Base-by-base conservation (phyloP, 2,888 invertebrate genomes). In the Synergus japonicus region DNA sequence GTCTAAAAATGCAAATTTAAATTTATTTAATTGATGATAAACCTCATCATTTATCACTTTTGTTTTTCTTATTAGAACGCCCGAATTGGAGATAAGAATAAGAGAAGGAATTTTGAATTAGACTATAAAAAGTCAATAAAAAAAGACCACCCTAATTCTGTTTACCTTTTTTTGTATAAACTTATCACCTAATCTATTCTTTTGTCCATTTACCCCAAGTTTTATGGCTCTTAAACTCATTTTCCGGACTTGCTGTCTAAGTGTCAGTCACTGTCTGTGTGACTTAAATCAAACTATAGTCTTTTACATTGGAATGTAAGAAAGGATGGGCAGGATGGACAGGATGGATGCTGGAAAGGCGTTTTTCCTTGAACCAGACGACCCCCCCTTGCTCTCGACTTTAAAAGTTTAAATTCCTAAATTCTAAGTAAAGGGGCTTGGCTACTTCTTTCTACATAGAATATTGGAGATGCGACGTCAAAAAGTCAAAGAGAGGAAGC, bases 401-500 rank as follows among this genome's bases (percentile, higher is more conserved):
- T 29, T 29, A 12, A 60, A 22, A 60, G 22, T 60, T 29, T 29
- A 60, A 60, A 22, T 60, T 60, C 22, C 22, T 60, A 12, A 60
- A 60, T 22, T 60, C 60, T 60, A 60, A 60, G 10, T 13, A 12
- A 46, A 46, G 22, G 10, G 22, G 22, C 60, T 18, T 22, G 22
- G 22, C 18, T 60, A 60, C 60, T 60, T 60, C 58, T 60, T 60
- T 60, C 22, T 29, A 18, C 22, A 4, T 22, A 73, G 15, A 29
- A 65, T 37, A 49, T 44, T 49, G 43, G 15, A n/a, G 41, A 49
- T 58, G 12, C 66, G 22, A 76, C 29, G 37, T 58, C 78, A 82
- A 85, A 83, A 85, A 86, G 78, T 83, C 80, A 65, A 76, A 79
- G 80, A 80, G 78, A 80, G 80, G 81, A 85, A 85, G 80, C 80